Evolutionary conservation across 2,113 vertebrate genomes (phyloP), one percentile per base, ranked within the genome.

Genomic region (Probosciger aterrimus): DNA sequence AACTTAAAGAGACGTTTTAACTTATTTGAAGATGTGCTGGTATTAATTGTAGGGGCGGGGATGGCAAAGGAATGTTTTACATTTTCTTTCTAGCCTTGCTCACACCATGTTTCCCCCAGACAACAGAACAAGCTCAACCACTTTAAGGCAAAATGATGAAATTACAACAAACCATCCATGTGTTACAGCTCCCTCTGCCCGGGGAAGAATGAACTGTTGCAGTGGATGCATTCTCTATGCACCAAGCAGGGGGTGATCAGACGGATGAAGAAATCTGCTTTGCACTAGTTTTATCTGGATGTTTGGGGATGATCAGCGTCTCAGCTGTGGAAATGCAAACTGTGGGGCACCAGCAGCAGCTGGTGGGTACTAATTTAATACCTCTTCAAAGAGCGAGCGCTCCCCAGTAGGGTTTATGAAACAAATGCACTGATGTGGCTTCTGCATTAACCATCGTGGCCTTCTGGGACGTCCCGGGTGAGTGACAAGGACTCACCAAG

Each of bases 11-110:
- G 46, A 81, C 1, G 1, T 91, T 86, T n/a, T 74, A 93, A 92
- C 73, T 92, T 73, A 77, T 77, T 88, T 94, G 65, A 86, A 93
- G 39, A 65, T 91, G 68, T 88, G 69, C 62, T 88, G 81, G 44
- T 90, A 46, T 93, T 86, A 71, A 57, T 24, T 49, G 81, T 52
- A 67, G 35, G 41, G 35, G 44, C 3, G 18, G 53, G 63, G 9
- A 53, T 77, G 65, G 73, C 69, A 68, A 71, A 83, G 41, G 27
- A 74, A 14, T 49, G n/a, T 11, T 81, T 73, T 17, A 47, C 13
- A 0, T 60, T 68, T 78, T 83, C 55, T 64, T 43, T 44, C 35
- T 89, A 84, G 81, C 52, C 25, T 83, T 90, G 86, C 62, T 47
- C 62, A 52, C 37, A 46, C 50, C 23, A 4, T 22, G 43, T 86